These are phyloP conservation scores for Furnarius figulus DNA, from an alignment of 2,113 vertebrate species.

Conservation along the genomic window DNA sequence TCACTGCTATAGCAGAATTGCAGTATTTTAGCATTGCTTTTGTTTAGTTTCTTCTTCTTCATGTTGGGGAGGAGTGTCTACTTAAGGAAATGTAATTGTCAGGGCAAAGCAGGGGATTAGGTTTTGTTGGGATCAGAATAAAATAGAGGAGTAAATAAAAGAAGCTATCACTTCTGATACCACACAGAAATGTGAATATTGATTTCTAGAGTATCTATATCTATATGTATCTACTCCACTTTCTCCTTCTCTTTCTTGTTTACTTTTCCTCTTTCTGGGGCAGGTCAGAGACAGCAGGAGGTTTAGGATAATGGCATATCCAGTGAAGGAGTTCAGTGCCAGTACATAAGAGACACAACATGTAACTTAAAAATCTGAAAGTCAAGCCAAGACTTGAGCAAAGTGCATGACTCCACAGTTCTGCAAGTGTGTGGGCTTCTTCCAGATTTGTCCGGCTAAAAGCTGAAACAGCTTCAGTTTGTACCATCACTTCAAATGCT, in stretches of 20 bases:
- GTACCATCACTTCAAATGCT: neutral
- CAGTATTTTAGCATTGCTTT: neutral
- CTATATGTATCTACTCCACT: neutral
- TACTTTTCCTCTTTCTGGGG: neutral
- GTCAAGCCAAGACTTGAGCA: neutral
- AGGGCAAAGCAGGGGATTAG: neutral
- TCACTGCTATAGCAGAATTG: neutral
- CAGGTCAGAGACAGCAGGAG: neutral
- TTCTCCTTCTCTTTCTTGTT: neutral
- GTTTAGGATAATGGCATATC: neutral
- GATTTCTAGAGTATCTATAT: neutral
- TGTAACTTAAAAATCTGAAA: neutral
- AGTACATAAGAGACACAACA: neutral
- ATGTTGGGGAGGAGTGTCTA: neutral
- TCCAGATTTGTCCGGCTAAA: neutral
- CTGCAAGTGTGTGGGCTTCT: neutral
- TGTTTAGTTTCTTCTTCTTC: neutral
- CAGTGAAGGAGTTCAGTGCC: neutral
- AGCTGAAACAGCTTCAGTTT: conserved; percentile 9
- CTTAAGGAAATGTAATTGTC: neutral
- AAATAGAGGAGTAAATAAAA: neutral
- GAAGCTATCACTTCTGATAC: neutral
- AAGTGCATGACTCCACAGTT: neutral
- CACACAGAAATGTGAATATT: neutral
- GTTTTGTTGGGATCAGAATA: neutral